phyloP scores from a whole-genome alignment of 2,113 vertebrate species.

The Ammodramus savannarum region DNA sequence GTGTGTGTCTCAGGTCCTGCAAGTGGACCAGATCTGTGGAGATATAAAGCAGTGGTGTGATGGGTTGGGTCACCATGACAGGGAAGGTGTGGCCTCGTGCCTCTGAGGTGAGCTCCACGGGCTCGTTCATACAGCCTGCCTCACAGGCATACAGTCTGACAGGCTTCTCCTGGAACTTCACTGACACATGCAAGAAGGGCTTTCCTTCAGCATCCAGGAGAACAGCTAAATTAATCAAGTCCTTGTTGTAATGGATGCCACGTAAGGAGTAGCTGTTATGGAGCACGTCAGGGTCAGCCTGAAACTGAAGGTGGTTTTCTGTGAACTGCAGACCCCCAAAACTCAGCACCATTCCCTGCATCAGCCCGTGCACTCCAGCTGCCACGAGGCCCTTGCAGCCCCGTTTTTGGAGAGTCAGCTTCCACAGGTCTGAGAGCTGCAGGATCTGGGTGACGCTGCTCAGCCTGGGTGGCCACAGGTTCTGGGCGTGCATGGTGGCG shows the following conservation, averaged over 20 bases:
- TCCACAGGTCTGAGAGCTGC: constrained; percentile 92
- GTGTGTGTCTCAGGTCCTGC: constrained; percentile 92
- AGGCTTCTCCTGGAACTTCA: constrained; percentile 86
- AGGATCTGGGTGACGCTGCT: constrained; percentile 81
- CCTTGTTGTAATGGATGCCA: constrained; percentile 92
- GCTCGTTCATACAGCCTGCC: constrained; percentile 92
- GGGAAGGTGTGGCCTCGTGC: constrained; percentile 88
- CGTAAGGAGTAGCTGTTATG: constrained; percentile 94
- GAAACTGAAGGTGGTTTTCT: constrained; percentile 97
- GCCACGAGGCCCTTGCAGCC: constrained; percentile 90
- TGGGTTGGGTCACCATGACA: constrained; percentile 93
- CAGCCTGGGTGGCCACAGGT: constrained; percentile 88
- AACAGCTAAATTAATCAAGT: constrained; percentile 89
- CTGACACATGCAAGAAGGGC: constrained; percentile 89
- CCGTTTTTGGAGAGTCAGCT: constrained; percentile 90
- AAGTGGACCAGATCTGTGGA: constrained; percentile 91
- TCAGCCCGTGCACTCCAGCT: constrained; percentile 87
- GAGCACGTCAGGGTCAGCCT: constrained; percentile 91
- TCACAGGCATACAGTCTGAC: constrained; percentile 91
- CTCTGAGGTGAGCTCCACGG: constrained; percentile 90
- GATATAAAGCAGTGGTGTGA: constrained; percentile 93
- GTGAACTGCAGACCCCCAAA: constrained; percentile 98
- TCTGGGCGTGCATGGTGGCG: constrained; percentile 94
- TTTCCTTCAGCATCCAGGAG: constrained; percentile 85
- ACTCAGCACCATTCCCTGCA: constrained; percentile 96